Percentiles rank a stretch among this genome's conserved stretches.
Evolutionary conservation across 1,140 invertebrate species (phyloP).

Genomic region (Drosophila malerkotliana): DNA sequence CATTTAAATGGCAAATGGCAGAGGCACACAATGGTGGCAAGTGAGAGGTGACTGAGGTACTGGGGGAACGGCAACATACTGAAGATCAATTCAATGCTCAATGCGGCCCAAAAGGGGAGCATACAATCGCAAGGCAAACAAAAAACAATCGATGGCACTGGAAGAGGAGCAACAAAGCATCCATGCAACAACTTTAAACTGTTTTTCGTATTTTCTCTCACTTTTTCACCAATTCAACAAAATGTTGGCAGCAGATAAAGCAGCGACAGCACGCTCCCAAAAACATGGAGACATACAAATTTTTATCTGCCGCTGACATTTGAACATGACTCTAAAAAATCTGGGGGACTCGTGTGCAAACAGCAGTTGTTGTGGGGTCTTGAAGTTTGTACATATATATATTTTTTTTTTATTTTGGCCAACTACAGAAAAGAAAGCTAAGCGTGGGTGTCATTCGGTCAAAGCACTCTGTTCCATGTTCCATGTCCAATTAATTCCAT

Average conservation of each 20-base stretch:
- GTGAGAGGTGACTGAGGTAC: constrained; percentile 43
- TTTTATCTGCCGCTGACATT: constrained; percentile 72
- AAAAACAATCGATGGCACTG: constrained; percentile 61
- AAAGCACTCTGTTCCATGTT: constrained; percentile 60
- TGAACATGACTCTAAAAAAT: constrained; percentile 62
- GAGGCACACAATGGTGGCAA: constrained; percentile 37
- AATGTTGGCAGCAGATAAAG: constrained; percentile 45
- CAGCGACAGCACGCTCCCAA: constrained; percentile 67
- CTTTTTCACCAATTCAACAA: constrained; percentile 11
- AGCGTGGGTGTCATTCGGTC: constrained; percentile 69
- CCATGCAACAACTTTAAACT: constrained; percentile 12
- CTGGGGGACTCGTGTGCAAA: constrained; percentile 49
- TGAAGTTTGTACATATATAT: constrained; percentile 6
- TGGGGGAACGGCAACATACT: constrained; percentile 20
- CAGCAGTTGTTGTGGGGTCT: constrained; percentile 22
- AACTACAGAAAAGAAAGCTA: constrained; percentile 67
- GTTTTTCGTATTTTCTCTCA: constrained; percentile 32
- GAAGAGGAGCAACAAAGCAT: constrained; percentile 59
- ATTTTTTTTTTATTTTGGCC: constrained; percentile 18
- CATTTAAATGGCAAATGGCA: constrained; percentile 70
- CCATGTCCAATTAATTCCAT: constrained; percentile 32
- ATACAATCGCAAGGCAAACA: constrained; percentile 52
- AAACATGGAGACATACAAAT: constrained; percentile 69
- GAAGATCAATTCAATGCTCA: constrained; percentile 43
- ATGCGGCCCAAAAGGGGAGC: constrained; percentile 44